Evolutionary conservation across 2,888 invertebrate genomes (phyloP).

Genomic region (Brachyptera putata): DNA sequence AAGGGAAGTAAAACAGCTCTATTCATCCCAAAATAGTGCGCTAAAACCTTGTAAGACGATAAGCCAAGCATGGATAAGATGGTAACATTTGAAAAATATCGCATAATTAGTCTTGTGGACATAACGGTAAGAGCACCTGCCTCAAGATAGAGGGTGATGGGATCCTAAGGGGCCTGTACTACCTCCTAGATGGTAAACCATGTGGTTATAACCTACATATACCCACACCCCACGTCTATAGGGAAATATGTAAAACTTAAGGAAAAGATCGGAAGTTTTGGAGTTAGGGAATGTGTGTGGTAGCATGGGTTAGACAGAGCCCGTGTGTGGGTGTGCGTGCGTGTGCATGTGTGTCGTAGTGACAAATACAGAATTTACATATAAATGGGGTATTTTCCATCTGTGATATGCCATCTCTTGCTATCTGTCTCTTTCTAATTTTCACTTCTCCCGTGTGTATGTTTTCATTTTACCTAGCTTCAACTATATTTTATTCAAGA

Average conservation of each 20-base stretch:
- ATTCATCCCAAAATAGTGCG: background rate
- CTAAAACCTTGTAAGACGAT: background rate
- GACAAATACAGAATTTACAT: constrained; percentile 53
- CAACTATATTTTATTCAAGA: background rate
- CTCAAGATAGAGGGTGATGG: constrained; percentile 22
- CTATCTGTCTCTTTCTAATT: constrained; percentile 42
- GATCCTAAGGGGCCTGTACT: background rate
- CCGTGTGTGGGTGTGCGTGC: constrained; percentile 21
- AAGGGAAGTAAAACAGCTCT: background rate
- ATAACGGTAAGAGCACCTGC: constrained; percentile 30
- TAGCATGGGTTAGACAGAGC: too few species aligned
- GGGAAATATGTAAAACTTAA: constrained; percentile 33
- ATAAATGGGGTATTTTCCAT: constrained; percentile 63
- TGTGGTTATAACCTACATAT: constrained; percentile 10
- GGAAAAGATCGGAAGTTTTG: constrained; percentile 32
- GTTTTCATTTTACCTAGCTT: background rate
- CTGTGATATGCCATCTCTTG: constrained; percentile 48
- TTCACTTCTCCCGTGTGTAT: constrained; percentile 35
- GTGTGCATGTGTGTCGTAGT: constrained; percentile 18
- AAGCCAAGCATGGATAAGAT: constrained; percentile 1
- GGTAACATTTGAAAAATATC: constrained; percentile 28
- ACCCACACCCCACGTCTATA: constrained; percentile 24
- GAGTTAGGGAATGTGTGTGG: constrained; percentile 10
- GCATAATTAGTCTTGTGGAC: constrained; percentile 31
- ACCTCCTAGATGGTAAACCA: constrained; percentile 9